Evolutionary conservation across 2,113 vertebrate species (phyloP).

Genomic region (Syrrhaptes paradoxus): DNA sequence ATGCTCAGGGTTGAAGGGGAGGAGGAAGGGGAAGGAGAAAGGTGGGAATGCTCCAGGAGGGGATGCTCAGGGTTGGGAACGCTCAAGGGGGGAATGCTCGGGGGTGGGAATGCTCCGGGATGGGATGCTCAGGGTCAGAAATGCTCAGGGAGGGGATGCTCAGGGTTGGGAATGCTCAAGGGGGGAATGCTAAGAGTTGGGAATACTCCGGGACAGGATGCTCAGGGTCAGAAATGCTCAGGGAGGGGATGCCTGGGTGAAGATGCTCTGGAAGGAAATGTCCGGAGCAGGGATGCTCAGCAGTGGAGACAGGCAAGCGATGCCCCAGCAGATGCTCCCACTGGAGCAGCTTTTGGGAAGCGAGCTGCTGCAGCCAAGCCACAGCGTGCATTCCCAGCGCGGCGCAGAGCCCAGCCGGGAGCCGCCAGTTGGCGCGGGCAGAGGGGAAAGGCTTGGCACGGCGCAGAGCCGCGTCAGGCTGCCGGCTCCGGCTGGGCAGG

Average conservation of each 20-base stretch:
- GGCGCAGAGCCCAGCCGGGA: background rate
- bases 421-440: background rate
- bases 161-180: no score
- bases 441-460: background rate
- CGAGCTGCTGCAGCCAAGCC: background rate
- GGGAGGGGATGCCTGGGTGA: no score
- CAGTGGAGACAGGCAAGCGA: rapidly evolving
- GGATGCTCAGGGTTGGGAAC: no score
- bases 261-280: background rate
- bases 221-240: rapidly evolving
- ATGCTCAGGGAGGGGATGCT: background rate
- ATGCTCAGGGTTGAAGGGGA: no score
- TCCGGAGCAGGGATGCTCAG: background rate
- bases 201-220: background rate
- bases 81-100: no score
- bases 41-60: no score
- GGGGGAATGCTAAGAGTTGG: background rate
- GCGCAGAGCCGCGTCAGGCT: background rate
- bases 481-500: background rate
- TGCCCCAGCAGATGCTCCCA: background rate
- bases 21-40: no score
- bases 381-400: background rate
- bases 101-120: no score
- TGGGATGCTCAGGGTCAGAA: no score
- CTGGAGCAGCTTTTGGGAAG: background rate